Conservation (phyloP, 2,888 invertebrate genomes). For the Timema podura region DNA sequence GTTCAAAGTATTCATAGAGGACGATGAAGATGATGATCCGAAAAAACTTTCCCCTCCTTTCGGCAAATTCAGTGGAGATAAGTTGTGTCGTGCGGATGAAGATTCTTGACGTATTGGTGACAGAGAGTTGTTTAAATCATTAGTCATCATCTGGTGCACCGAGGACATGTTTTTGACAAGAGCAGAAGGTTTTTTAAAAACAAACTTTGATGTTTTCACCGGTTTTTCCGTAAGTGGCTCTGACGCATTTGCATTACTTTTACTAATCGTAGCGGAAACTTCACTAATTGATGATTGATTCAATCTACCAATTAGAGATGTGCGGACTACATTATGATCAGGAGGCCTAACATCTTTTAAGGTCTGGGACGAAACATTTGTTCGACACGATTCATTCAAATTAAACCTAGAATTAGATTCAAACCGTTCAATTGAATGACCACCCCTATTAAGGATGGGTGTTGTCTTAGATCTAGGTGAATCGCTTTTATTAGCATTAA, state of each 20-base stretch:
- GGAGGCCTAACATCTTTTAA: too few species aligned
- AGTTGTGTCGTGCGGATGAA: background rate
- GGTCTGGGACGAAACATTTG: too few species aligned
- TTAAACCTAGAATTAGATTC: too few species aligned
- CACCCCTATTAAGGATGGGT: too few species aligned
- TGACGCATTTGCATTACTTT: background rate
- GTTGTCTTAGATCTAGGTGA: too few species aligned
- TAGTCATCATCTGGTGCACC: background rate
- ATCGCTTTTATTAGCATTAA: background rate
- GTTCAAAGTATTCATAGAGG: background rate
- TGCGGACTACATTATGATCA: background rate
- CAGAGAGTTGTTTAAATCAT: background rate
- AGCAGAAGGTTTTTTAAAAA: conserved; percentile 11
- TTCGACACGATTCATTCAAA: background rate
- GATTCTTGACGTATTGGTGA: background rate
- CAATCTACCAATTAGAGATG: background rate
- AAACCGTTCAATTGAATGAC: too few species aligned
- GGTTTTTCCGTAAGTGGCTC: background rate
- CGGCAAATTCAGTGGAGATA: background rate
- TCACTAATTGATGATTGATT: background rate
- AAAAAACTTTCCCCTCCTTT: background rate
- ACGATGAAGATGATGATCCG: background rate
- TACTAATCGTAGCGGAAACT: background rate
- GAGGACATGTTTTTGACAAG: background rate
- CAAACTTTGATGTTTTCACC: conserved; percentile 1